These are phyloP conservation scores for Zelostemma sp. DNA, from an alignment of 1,140 invertebrate species.

Conservation along the genomic window DNA sequence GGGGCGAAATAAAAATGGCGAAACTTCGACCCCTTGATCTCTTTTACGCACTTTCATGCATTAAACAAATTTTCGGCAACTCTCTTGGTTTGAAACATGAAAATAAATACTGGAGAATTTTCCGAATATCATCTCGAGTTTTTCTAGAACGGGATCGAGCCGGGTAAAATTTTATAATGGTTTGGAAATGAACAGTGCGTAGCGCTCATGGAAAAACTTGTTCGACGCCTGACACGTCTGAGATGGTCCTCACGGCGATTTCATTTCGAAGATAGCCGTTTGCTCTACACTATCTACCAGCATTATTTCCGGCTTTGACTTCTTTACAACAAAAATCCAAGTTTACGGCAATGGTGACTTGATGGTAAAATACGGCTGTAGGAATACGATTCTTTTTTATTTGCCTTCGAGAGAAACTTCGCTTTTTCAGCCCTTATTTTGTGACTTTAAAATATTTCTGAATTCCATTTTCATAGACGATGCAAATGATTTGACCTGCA, in stretches of 20 bases:
- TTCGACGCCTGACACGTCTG: conserved; percentile 25
- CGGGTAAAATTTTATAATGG: conserved; percentile 6
- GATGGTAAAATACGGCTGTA: conserved; percentile 23
- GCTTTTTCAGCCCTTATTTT: too few relatives aligned
- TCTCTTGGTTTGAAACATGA: too few relatives aligned
- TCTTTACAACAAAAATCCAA: conserved; percentile 44
- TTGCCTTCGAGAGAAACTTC: conserved; percentile 19
- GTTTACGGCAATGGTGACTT: conserved; percentile 43
- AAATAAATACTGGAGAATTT: too few relatives aligned
- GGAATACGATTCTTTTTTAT: too few relatives aligned
- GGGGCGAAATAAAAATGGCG: conserved; percentile 63
- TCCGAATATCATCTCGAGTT: too few relatives aligned
- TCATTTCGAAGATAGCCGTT: conserved; percentile 56
- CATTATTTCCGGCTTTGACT: conserved; percentile 60
- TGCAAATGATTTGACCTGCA: conserved; percentile 3
- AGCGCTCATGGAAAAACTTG: conserved; percentile 45
- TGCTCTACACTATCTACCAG: conserved; percentile 51
- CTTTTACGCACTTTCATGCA: conserved; percentile 12
- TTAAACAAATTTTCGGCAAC: too few relatives aligned
- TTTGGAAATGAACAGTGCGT: conserved; percentile 21
- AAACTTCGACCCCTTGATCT: conserved; percentile 27
- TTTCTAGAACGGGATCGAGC: too few relatives aligned
- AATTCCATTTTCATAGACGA: neutral
- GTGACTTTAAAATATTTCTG: too few relatives aligned
- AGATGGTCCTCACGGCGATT: conserved; percentile 57